phyloP scores from a whole-genome alignment of 1,140 invertebrate species.

The Halyomorpha halys region DNA sequence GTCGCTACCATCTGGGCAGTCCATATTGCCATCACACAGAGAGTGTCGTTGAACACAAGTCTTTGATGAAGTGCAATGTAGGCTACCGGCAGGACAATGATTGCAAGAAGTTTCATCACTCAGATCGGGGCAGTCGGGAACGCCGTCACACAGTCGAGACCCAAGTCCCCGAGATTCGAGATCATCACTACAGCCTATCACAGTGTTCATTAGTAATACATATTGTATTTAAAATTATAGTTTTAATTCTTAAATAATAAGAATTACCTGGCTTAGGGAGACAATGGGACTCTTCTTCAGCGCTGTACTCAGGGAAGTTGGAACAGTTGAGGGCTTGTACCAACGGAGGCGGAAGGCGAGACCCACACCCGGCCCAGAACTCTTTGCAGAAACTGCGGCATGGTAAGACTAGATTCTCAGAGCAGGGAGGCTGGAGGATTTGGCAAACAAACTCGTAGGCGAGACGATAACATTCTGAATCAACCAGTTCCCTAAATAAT shows the following conservation, averaged over 20 bases:
- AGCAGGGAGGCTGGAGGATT: slow-evolving; percentile 67
- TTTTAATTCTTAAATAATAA: background rate
- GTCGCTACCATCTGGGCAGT: slow-evolving; percentile 77
- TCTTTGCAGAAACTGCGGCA: slow-evolving; percentile 76
- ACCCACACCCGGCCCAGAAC: slow-evolving; percentile 71
- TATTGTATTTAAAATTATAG: background rate
- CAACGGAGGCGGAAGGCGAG: slow-evolving; percentile 55
- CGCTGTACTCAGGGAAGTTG: slow-evolving; percentile 65
- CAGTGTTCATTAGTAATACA: background rate
- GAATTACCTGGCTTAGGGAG: slow-evolving; percentile 59
- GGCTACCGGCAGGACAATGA: slow-evolving; percentile 55
- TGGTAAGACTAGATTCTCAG: slow-evolving; percentile 52
- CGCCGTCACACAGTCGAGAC: slow-evolving; percentile 65
- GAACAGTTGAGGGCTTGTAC: slow-evolving; percentile 64
- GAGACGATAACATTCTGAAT: slow-evolving; percentile 74
- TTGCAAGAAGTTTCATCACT: slow-evolving; percentile 66
- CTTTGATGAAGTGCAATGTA: slow-evolving; percentile 67
- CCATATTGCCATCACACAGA: slow-evolving; percentile 67
- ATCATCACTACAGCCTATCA: slow-evolving; percentile 29
- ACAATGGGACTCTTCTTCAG: slow-evolving; percentile 52
- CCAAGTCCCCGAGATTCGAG: slow-evolving; percentile 28
- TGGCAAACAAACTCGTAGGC: slow-evolving; percentile 79
- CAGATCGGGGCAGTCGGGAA: slow-evolving; percentile 73
- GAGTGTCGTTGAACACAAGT: slow-evolving; percentile 58
- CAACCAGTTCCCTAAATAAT: slow-evolving; percentile 58